A percentile compares a stretch with the other conserved stretches of the same genome.
phyloP scores from a whole-genome alignment of 1,140 invertebrate species.

The Eumaeus atala region DNA sequence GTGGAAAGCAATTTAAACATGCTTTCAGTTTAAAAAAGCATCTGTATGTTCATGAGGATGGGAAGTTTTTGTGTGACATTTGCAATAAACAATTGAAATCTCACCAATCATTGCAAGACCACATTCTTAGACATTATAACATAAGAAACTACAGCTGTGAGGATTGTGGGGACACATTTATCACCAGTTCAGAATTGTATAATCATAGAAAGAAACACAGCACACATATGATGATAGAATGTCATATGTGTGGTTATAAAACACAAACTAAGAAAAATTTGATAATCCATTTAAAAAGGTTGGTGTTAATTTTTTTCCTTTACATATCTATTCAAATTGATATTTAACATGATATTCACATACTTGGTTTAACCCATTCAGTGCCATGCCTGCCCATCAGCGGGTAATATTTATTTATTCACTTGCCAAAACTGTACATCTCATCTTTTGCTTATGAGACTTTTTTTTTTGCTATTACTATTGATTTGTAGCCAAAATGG shows the following conservation, averaged over 20 bases:
- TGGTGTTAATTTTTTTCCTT: conserved; percentile 11
- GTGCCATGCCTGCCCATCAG: too few species aligned
- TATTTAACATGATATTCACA: too few species aligned
- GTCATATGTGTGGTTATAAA: conserved; percentile 68
- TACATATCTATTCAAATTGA: conserved; percentile 1
- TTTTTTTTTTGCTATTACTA: too few species aligned
- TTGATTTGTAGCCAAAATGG: too few species aligned
- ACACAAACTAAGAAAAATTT: conserved; percentile 69
- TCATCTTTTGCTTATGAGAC: too few species aligned
- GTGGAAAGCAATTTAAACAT: conserved; percentile 78
- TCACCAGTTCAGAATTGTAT: conserved; percentile 60
- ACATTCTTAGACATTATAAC: conserved; percentile 66
- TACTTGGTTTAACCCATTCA: too few species aligned
- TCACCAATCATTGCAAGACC: conserved; percentile 51
- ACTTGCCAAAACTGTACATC: too few species aligned
- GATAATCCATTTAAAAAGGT: conserved; percentile 64
- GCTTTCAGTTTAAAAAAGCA: conserved; percentile 63
- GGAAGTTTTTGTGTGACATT: conserved; percentile 43
- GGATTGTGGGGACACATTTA: conserved; percentile 66
- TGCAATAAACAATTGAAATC: conserved; percentile 63
- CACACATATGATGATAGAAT: conserved; percentile 50
- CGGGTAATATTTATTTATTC: too few species aligned
- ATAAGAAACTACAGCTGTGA: conserved; percentile 68
- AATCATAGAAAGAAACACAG: conserved; percentile 64
- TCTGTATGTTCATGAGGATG: conserved; percentile 53